Base-by-base conservation (phyloP, 2,888 invertebrate genomes). In the Diaphora mendica region DNA sequence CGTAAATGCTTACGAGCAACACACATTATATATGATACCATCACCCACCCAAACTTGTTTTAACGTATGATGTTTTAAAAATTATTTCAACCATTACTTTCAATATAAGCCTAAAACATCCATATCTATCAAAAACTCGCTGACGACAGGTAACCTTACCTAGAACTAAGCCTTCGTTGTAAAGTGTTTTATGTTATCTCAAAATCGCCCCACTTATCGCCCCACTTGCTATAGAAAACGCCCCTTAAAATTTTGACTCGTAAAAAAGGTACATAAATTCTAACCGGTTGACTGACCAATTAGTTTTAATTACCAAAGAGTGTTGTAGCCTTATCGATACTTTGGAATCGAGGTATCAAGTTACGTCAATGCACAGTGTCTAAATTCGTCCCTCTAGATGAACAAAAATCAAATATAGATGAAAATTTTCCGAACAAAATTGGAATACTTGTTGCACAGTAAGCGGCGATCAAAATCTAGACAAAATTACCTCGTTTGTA, bases 271-370 rank as follows among this genome's bases (percentile, higher is more conserved):
- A 76, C 68, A 85, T 89, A 88, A 85, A 88, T 85, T 87, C 79
- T 83, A 86, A 83, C 86, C 80, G 82, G 83, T 85, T 80, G 80
- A 79, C 77, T 78, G 76, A 77, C 90, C 91, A 92, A 91, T 92
- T 92, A 91, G 88, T 86, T 90, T 91, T 90, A 91, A 92, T 92
- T 88, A 91, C 87, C 68, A 73, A 78, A 79, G 73, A 79, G 83
- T 85, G 86, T 82, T 79, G 71, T 76, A 68, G 59, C 65, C 72
- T 79, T 84, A 88, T 88, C 87, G 75, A 78, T 80, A 81, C 68
- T 62, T 65, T 71, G 62, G 65, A 73, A 84, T 85, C 85, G 64
- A 64, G 39, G 83, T 86, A 84, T 88, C 85, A 76, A 44, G 80
- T 88, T 88, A 84, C 87, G 68, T 73, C 33, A 64, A 76, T 74